These are phyloP conservation scores for Ptilorrhoa leucosticta DNA, from an alignment of 2,113 vertebrate genomes.

Conservation along the genomic window DNA sequence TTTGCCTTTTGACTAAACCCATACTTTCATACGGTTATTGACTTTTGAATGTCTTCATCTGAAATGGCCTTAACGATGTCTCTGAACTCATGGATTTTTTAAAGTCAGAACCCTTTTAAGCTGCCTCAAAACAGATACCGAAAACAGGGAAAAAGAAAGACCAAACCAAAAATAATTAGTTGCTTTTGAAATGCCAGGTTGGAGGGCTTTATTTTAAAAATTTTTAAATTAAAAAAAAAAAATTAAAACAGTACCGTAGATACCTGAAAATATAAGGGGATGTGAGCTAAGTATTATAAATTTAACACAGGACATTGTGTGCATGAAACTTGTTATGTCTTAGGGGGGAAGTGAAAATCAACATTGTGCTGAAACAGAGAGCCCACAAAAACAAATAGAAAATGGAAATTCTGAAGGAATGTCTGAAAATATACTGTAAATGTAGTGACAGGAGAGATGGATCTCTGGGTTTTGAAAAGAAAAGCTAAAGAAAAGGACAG, in stretches of 20 bases:
- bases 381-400: background rate
- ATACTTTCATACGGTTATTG: background rate
- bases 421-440: background rate
- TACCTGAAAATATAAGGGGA: background rate
- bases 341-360: constrained; percentile 38
- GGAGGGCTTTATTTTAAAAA: no score
- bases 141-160: background rate
- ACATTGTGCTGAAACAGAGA: background rate
- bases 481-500: background rate
- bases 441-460: background rate
- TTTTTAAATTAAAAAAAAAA: no score
- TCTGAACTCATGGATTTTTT: background rate
- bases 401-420: background rate
- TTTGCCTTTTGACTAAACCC: background rate
- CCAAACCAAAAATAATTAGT: background rate
- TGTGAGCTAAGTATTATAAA: background rate
- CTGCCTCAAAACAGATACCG: background rate
- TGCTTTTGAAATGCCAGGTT: background rate
- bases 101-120: background rate
- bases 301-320: background rate
- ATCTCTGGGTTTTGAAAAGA: background rate
- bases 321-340: background rate
- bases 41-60: background rate
- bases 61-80: background rate
- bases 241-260: background rate